A percentile compares a stretch with the other conserved stretches of the same genome.
These are phyloP conservation scores for Chondrilla cf. caribensis DNA, from an alignment of 37 sponge, comb jelly and placozoan genomes.

Conservation along the genomic window DNA sequence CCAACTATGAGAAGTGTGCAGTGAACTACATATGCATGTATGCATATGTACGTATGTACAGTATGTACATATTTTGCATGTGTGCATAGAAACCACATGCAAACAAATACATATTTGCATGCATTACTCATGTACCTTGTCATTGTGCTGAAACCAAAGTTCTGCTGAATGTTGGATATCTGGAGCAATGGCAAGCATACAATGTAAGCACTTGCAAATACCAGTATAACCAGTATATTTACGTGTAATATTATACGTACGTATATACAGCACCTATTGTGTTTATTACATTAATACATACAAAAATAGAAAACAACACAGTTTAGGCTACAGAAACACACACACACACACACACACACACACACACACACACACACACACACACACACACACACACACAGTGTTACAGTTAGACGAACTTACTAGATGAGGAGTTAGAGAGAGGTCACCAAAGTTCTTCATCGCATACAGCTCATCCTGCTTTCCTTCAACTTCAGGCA, in stretches of 20 bases:
- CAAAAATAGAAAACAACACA: too few species aligned
- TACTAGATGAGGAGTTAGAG: constrained; percentile 23
- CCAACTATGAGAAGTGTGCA: too few species aligned
- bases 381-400: not conserved
- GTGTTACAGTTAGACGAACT: not conserved
- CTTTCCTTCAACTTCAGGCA: not conserved
- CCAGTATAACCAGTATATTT: too few species aligned
- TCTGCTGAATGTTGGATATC: constrained; percentile 16
- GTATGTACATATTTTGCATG: too few species aligned
- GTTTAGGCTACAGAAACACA: too few species aligned
- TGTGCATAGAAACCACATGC: too few species aligned
- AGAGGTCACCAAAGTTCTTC: not conserved
- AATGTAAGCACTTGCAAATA: too few species aligned
- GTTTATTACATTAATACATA: too few species aligned
- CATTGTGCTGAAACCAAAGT: constrained; percentile 23
- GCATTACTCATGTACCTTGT: not conserved
- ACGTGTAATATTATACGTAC: too few species aligned
- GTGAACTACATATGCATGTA: not conserved
- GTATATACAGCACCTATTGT: too few species aligned
- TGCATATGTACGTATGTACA: not conserved
- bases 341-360: too few species aligned
- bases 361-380: too few species aligned
- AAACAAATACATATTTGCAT: not conserved
- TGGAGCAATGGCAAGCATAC: not conserved
- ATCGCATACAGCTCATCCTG: not conserved